These are phyloP conservation scores for Cepaea hortensis DNA, from an alignment of 2,888 invertebrate genomes.

Conservation along the genomic window DNA sequence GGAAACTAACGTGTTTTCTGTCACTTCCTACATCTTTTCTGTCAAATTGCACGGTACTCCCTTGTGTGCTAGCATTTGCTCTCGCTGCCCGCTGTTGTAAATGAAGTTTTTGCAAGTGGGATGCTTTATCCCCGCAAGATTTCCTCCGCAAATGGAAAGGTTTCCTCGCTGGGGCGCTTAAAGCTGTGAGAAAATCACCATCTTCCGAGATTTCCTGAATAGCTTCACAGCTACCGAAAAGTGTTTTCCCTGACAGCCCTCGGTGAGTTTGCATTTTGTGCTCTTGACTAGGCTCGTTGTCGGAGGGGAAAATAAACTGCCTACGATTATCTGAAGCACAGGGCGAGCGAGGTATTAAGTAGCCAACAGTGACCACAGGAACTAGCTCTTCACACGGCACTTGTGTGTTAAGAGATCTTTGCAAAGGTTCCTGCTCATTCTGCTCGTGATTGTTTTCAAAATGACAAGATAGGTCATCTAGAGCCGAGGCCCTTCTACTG, in stretches of 20 bases:
- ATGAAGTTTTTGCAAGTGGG: slow-evolving; percentile 6
- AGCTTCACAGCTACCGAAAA: slow-evolving; percentile 29
- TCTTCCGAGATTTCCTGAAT: slow-evolving; percentile 27
- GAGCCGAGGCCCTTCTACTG: slow-evolving; percentile 38
- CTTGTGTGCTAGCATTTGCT: background rate
- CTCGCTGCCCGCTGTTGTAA: background rate
- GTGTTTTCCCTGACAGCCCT: background rate
- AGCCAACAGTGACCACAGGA: slow-evolving; percentile 8
- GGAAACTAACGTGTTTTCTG: background rate
- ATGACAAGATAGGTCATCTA: slow-evolving; percentile 8
- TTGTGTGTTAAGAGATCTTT: background rate
- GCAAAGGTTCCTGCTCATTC: background rate
- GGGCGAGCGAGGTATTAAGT: slow-evolving; percentile 43
- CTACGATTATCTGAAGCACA: slow-evolving; percentile 30
- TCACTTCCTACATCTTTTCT: background rate
- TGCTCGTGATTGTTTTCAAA: background rate
- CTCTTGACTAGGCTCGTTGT: background rate
- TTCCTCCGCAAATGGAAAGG: slow-evolving; percentile 30
- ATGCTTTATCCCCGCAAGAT: slow-evolving; percentile 42
- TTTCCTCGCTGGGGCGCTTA: background rate
- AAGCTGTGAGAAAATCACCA: slow-evolving; percentile 5
- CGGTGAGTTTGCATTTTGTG: background rate
- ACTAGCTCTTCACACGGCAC: background rate
- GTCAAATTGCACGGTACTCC: background rate
- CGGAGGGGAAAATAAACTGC: slow-evolving; percentile 20